phyloP scores from a whole-genome alignment of 1,140 invertebrate genomes.

The Atta texana region DNA sequence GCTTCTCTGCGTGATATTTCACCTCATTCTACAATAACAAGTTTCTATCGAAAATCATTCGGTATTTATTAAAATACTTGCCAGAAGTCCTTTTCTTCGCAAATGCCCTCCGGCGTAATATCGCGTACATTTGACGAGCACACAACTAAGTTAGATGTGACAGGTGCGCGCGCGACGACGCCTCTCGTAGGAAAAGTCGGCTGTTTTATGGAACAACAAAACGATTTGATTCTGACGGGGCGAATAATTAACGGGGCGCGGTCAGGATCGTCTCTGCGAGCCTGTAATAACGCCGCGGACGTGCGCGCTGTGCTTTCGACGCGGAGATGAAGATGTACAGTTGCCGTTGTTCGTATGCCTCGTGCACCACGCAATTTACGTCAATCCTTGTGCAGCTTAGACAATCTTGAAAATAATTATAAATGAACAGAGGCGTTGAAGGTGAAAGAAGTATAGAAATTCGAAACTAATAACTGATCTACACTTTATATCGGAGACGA shows the following conservation, averaged over 20 bases:
- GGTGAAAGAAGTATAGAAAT: neutral
- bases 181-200: constrained; percentile 53
- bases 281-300: constrained; percentile 48
- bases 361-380: constrained; percentile 39
- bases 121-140: constrained; percentile 20
- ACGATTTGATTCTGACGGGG: constrained; percentile 47
- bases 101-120: constrained; percentile 1
- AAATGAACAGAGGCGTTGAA: neutral
- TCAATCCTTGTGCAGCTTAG: constrained; percentile 7
- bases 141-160: constrained; percentile 34
- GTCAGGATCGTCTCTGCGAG: constrained; percentile 44
- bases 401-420: constrained; percentile 32
- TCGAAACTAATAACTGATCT: constrained; percentile 7
- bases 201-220: constrained; percentile 49
- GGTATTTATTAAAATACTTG: neutral
- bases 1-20: neutral
- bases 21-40: neutral
- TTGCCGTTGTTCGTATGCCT: neutral
- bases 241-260: constrained; percentile 62
- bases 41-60: neutral
- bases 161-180: constrained; percentile 43
- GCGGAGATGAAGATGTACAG: constrained; percentile 42
- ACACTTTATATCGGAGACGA: neutral
- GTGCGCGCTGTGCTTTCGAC: constrained; percentile 23
- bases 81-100: neutral